Evolutionary conservation across 2,113 vertebrate species (phyloP).

Genomic region (Pan troglodytes): DNA sequence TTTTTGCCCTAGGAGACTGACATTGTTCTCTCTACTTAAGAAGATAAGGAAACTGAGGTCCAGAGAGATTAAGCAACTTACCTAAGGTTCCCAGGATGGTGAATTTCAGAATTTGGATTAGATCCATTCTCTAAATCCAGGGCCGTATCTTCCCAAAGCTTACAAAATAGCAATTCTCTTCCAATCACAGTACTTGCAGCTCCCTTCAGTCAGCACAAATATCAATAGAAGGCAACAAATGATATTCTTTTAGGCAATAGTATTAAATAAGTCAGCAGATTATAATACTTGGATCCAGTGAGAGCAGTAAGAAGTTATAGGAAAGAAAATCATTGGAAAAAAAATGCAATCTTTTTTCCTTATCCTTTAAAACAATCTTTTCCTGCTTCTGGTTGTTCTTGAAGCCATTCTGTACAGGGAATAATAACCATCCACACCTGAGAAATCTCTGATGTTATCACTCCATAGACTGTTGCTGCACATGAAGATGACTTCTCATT

Average conservation of each 20-base stretch:
- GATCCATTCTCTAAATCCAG: neutral
- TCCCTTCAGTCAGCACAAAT: neutral
- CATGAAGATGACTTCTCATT: neutral
- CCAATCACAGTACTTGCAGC: neutral
- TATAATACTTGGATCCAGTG: neutral
- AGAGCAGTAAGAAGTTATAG: neutral
- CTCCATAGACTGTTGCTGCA: neutral
- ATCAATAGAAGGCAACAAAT: neutral
- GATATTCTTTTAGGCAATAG: neutral
- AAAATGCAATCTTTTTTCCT: rapidly evolving
- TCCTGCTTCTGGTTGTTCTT: neutral
- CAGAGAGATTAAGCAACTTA: neutral
- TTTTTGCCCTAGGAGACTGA: neutral
- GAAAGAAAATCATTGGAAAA: neutral
- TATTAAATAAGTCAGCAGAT: neutral
- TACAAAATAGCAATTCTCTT: neutral
- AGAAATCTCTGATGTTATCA: neutral
- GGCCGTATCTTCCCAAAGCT: neutral
- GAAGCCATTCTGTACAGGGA: neutral
- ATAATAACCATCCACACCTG: neutral
- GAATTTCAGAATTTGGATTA: slow-evolving; percentile 18
- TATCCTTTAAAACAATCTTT: neutral
- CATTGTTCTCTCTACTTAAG: neutral
- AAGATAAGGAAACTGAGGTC: neutral
- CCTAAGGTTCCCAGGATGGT: neutral